Base-by-base conservation (phyloP, 2,113 vertebrate genomes). In the Muscicapa adusta region DNA sequence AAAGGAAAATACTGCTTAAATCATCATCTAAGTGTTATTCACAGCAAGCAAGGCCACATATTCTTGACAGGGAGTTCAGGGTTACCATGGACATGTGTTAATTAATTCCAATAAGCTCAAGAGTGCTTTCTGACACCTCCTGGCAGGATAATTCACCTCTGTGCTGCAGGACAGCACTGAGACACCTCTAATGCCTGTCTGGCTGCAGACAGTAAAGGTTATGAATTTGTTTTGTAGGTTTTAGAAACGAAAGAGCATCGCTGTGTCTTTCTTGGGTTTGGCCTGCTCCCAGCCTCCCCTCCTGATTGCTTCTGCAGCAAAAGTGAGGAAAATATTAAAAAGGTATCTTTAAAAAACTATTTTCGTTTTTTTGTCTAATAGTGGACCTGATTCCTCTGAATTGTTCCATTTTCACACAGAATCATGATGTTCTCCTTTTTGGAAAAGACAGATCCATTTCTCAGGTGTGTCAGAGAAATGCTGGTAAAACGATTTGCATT, bases 11-110 rank as follows among this genome's bases (percentile, higher is more conserved):
- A 31, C 36, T 40, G 61, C 70, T 91, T 91, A 72, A 91, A 87
- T 78, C 9, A 74, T 89, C 31, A 33, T 75, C 75, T 78, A 68
- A 94, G 71, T 71, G 40, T 87, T 85, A 70, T 62, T 91, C 56
- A 61, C 67, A 74, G 65, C 73, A 85, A 89, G 71, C 38, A 74
- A 95, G 83, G 81, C 82, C 79, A 70, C 54, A 18, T 73, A 56
- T 62, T 92, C 89, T 82, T 94, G 86, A 82, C 81, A 90, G 71
- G 38, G 71, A 94, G 72, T 83, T 91, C 71, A 58, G 63, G 75
- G 84, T 94, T 95, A 87, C 84, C 47, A 71, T 76, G 92, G 81
- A 66, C 92, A 75, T 89, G 82, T 78, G 87, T 82, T 92, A 94
- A 95, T 92, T 91, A 93, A 91, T 89, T 93, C 53, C 66, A 85